These are phyloP conservation scores for Aromia moschata DNA, from an alignment of 2,888 invertebrate genomes.

Conservation along the genomic window DNA sequence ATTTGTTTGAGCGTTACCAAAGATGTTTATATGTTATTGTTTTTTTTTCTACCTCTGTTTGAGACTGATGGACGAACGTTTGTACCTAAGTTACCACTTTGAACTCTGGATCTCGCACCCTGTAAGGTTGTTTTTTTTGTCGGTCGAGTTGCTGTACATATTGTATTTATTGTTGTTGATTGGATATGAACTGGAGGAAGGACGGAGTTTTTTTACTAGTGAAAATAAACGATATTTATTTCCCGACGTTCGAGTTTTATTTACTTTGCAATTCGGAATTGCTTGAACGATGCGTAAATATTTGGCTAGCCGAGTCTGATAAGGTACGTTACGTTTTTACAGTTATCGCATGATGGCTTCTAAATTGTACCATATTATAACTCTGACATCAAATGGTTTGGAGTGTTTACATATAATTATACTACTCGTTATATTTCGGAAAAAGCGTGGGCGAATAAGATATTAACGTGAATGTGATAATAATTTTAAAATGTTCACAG, in stretches of 20 bases:
- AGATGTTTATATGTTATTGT: conserved; percentile 37
- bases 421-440: background rate
- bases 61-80: conserved; percentile 32
- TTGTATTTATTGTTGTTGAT: conserved; percentile 30
- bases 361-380: conserved; percentile 2
- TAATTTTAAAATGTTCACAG: no score
- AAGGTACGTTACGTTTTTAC: background rate
- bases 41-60: conserved; percentile 39
- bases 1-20: conserved; percentile 32
- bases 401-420: background rate
- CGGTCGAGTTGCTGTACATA: conserved; percentile 1
- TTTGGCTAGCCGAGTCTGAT: conserved; percentile 22
- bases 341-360: background rate
- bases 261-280: conserved; percentile 26
- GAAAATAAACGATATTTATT: conserved; percentile 42
- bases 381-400: background rate
- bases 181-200: no score
- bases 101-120: background rate
- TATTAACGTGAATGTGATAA: no score
- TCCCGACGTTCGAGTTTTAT: conserved; percentile 30
- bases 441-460: background rate
- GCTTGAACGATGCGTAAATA: conserved; percentile 25
- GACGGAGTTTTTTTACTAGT: conserved; percentile 22
- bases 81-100: conserved; percentile 26
- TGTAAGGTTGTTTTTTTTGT: background rate